Evolutionary conservation across 2,888 invertebrate genomes (phyloP), one percentile per base, ranked within the genome.

Genomic region (Pseudolycoriella hygida): DNA sequence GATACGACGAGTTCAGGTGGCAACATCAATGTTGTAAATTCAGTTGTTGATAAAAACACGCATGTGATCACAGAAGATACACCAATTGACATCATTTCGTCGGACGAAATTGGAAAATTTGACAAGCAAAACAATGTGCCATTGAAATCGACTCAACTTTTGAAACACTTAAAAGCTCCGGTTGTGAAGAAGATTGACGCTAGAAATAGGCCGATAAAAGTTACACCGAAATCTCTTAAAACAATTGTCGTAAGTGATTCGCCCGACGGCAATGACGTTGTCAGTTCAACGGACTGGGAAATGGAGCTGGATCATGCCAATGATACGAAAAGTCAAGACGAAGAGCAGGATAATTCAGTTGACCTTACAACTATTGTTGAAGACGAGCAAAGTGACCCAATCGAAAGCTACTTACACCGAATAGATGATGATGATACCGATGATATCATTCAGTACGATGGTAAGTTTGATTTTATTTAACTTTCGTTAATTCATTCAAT

Each of bases 51-150:
- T n/a, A n/a, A n/a, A n/a, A n/a, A 18, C 40, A 6, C 60, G 60
- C 50, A 55, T n/a, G n/a, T 64, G 43, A 64, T 74, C 45, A 74
- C 75, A 8, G 68, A 70, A 54, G 74, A 74, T 52, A 73, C 74
- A 2, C 74, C 74, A 3, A 72, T 74, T 18, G 65, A 64, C 55
- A 63, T 65, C 25, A 55, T 65, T 14, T 60, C 60, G 30, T 39
- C 39, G 11, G 39, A 15, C 34, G 34, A 34, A 14, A 14, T 14
- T 4, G 12, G 8, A 4, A 34, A 14, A 12, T 12, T 12, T 14
- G 15, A 14, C 15, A 34, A 12, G n/a, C 34, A 34, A 34, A 34
- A 34, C 15, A 34, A 34, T 12, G 34, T 14, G 34, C 34, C 34
- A 34, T 14, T 34, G 11, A 34, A 34, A 34, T 34, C 34, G 15